phyloP scores from a whole-genome alignment of 2,888 invertebrate genomes.

The Thera britannica region DNA sequence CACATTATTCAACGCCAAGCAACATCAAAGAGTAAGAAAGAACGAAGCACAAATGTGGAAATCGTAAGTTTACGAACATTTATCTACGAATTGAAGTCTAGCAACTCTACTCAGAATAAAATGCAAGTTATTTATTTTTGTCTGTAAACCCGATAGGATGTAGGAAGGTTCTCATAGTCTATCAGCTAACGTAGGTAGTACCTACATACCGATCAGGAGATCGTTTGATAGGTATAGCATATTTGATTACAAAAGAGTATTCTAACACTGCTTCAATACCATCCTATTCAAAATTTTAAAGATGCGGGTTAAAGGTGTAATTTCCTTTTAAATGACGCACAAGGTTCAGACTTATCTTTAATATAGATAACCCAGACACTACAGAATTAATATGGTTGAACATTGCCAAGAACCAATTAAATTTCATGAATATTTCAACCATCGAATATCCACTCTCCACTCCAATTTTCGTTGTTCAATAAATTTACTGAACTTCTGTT shows the following conservation, averaged over 20 bases:
- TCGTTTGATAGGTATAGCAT: too few relatives aligned
- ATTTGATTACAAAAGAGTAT: too few relatives aligned
- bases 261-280: not conserved
- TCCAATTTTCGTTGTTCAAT: constrained; percentile 74
- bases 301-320: not conserved
- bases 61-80: constrained; percentile 69
- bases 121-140: not conserved
- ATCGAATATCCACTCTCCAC: constrained; percentile 55
- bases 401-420: constrained; percentile 38
- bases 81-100: constrained; percentile 79
- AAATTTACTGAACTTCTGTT: constrained; percentile 60
- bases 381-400: constrained; percentile 33
- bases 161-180: too few relatives aligned
- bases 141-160: not conserved
- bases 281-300: constrained; percentile 9
- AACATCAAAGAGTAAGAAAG: constrained; percentile 77
- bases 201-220: too few relatives aligned
- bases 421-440: constrained; percentile 38
- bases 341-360: constrained; percentile 31
- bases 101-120: constrained; percentile 75
- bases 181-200: too few relatives aligned
- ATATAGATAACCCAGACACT: constrained; percentile 35
- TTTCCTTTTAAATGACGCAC: constrained; percentile 15
- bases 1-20: constrained; percentile 80
- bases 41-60: constrained; percentile 74